phyloP scores from a whole-genome alignment of 2,797 vertebrate species.

The Trachops cirrhosus region DNA sequence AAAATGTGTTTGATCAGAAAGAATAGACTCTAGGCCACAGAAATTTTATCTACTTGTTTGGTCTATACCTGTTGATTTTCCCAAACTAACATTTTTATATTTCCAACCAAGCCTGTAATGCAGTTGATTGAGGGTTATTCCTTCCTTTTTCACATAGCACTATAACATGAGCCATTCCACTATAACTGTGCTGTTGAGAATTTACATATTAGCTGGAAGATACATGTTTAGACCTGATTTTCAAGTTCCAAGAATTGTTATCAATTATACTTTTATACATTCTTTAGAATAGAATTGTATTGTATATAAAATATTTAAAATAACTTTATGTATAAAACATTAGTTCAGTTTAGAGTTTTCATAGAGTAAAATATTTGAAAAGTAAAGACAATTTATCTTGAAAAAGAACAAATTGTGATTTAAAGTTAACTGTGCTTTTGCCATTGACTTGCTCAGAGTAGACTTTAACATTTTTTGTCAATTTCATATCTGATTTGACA shows the following conservation, averaged over 20 bases:
- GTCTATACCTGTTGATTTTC: not conserved
- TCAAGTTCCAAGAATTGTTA: not conserved
- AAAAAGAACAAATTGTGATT: slow-evolving; percentile 38
- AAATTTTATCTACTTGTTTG: not conserved
- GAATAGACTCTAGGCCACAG: not conserved
- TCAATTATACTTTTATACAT: not conserved
- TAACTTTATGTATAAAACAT: not conserved
- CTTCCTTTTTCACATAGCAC: not conserved
- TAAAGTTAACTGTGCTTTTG: slow-evolving; percentile 16
- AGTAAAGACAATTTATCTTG: not conserved
- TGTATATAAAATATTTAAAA: not conserved
- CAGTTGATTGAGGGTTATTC: not conserved
- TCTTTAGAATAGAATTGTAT: not conserved
- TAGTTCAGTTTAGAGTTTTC: not conserved
- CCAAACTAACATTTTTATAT: not conserved
- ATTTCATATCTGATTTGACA: slow-evolving; percentile 49
- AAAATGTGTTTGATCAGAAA: not conserved
- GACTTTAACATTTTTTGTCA: not conserved
- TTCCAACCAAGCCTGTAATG: not conserved
- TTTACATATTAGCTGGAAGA: not conserved
- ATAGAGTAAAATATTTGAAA: not conserved
- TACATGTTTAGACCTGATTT: not conserved
- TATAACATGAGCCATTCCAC: not conserved
- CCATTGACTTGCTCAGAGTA: not conserved
- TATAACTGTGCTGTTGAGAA: not conserved